Conservation (phyloP, 1,140 invertebrate genomes). For the Microplitis mediator region DNA sequence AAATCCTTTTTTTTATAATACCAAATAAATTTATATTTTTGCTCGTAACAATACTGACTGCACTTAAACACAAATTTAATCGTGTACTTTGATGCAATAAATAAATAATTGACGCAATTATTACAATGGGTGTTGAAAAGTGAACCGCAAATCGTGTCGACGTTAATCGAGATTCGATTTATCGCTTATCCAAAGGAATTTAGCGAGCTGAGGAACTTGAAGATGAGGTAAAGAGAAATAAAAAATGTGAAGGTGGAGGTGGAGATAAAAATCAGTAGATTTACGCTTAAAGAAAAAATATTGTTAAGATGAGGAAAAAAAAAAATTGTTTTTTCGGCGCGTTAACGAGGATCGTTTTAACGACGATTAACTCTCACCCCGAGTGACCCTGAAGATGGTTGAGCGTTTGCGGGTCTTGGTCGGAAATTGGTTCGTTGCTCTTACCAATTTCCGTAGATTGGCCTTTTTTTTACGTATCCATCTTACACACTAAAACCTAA, state of each 20-base stretch:
- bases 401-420: conserved; percentile 51
- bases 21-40: too few relatives aligned
- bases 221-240: not conserved
- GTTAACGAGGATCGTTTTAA: conserved; percentile 61
- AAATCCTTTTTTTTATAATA: too few relatives aligned
- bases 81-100: too few relatives aligned
- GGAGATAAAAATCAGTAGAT: not conserved
- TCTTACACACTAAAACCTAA: not conserved
- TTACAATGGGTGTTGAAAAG: not conserved
- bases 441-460: conserved; percentile 61
- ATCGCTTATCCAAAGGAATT: not conserved
- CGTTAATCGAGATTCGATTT: conserved; percentile 26
- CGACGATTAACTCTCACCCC: conserved; percentile 57
- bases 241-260: not conserved
- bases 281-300: not conserved
- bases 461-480: conserved; percentile 26
- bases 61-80: too few relatives aligned
- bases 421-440: conserved; percentile 58
- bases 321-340: conserved; percentile 42
- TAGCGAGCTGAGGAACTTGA: not conserved
- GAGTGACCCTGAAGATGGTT: conserved; percentile 47
- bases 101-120: too few relatives aligned
- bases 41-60: too few relatives aligned
- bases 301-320: conserved; percentile 31
- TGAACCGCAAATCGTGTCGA: conserved; percentile 5